Evolutionary conservation across 2,888 invertebrate species (phyloP).

Genomic region (Megalurothrips usitatus): DNA sequence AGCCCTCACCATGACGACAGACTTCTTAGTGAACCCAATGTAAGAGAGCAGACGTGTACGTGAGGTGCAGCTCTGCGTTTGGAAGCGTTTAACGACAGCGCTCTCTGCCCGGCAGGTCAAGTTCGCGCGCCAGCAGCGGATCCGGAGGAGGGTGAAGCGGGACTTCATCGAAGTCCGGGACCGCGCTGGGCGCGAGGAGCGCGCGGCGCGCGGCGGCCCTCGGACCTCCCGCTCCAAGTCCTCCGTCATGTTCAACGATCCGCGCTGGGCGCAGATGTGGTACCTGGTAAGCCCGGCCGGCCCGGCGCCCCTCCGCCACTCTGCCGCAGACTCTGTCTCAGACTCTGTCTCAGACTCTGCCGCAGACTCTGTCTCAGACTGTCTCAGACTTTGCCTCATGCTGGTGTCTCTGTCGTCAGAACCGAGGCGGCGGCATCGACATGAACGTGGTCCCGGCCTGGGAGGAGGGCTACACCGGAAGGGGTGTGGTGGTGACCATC

Average conservation of each 20-base stretch:
- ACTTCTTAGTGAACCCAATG: constrained; percentile 68
- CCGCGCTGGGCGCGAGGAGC: constrained; percentile 45
- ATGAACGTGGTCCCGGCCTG: constrained; percentile 97
- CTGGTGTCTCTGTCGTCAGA: constrained; percentile 52
- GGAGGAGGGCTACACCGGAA: constrained; percentile 89
- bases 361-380: constrained; percentile 52
- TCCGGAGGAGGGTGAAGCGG: constrained; percentile 74
- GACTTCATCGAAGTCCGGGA: constrained; percentile 52
- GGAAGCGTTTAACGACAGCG: constrained; percentile 27
- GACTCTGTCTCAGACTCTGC: neutral
- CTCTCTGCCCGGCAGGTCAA: constrained; percentile 46
- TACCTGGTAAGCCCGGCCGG: constrained; percentile 71
- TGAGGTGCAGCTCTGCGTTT: no score
- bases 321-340: no score
- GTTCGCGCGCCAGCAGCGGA: constrained; percentile 79
- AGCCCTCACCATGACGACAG: constrained; percentile 65
- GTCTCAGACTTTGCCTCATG: neutral
- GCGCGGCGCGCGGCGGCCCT: constrained; percentile 44
- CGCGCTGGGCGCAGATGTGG: constrained; percentile 95
- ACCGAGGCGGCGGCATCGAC: constrained; percentile 84
- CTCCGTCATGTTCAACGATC: constrained; percentile 66
- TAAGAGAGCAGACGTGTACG: constrained; percentile 50
- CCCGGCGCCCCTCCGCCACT: neutral
- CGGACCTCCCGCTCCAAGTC: constrained; percentile 49
- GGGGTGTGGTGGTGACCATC: constrained; percentile 92